A percentile compares a stretch with the other conserved stretches of the same genome.
These are phyloP conservation scores for Yoshiicerus persimilis DNA, from an alignment of 1,140 invertebrate species.

Conservation along the genomic window DNA sequence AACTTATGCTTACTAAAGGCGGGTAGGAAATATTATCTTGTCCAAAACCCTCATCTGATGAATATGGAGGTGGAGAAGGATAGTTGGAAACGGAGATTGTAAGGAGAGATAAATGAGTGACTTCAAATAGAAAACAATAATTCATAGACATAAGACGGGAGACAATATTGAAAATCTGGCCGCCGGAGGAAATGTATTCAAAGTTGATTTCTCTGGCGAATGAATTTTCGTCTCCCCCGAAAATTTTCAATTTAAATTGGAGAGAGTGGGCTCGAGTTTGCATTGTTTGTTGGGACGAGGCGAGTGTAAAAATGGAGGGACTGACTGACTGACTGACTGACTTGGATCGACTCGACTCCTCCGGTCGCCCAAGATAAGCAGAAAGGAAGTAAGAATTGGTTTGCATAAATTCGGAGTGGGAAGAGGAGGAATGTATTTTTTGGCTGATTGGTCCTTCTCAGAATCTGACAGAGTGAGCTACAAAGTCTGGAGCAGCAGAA, in stretches of 20 bases:
- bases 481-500: background rate
- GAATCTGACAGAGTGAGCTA: background rate
- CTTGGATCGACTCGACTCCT: background rate
- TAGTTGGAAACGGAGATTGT: background rate
- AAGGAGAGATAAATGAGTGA: background rate
- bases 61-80: background rate
- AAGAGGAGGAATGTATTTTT: background rate
- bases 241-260: background rate
- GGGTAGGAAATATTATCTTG: background rate
- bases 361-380: background rate
- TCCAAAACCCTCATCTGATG: background rate
- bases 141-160: background rate
- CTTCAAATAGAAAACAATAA: background rate
- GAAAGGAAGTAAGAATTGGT: background rate
- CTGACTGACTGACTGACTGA: background rate
- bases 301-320: background rate
- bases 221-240: background rate
- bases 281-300: background rate
- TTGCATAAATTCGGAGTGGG: background rate
- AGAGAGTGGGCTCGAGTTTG: background rate
- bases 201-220: background rate
- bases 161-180: background rate
- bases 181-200: background rate
- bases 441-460: conserved; percentile 9
- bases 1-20: no score